phyloP scores from a whole-genome alignment of 1,140 invertebrate species.

The Bradysia coprophila region DNA sequence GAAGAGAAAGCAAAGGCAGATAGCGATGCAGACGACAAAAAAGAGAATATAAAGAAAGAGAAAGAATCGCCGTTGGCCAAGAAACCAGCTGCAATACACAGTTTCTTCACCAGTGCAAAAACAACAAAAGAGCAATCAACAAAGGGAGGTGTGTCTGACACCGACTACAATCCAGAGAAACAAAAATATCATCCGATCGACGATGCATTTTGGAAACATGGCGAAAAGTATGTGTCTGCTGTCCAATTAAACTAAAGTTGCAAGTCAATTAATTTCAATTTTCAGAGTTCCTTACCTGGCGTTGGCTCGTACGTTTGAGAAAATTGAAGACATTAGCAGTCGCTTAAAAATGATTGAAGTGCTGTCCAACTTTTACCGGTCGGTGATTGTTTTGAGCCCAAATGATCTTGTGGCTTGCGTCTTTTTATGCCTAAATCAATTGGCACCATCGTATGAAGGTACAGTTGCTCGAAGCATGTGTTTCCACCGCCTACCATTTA shows the following conservation, averaged over 20 bases:
- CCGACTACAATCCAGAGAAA: constrained; percentile 57
- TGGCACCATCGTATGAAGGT: constrained; percentile 87
- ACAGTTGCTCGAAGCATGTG: too few species aligned
- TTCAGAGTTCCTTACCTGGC: constrained; percentile 81
- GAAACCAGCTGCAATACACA: neutral
- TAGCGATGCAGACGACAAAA: neutral
- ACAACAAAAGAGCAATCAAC: neutral
- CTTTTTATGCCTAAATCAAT: constrained; percentile 88
- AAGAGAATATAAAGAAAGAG: neutral
- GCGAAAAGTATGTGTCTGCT: constrained; percentile 39
- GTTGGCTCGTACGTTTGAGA: constrained; percentile 73
- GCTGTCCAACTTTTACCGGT: constrained; percentile 84
- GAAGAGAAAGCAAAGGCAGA: neutral
- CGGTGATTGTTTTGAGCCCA: constrained; percentile 73
- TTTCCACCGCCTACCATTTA: too few species aligned
- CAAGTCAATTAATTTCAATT: constrained; percentile 3
- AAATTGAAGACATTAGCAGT: constrained; percentile 76
- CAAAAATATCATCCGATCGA: constrained; percentile 76
- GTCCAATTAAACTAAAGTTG: neutral
- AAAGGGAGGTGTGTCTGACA: constrained; percentile 10
- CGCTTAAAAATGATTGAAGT: constrained; percentile 91
- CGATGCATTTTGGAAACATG: constrained; percentile 69
- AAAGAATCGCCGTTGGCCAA: neutral
- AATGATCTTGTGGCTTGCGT: constrained; percentile 78
- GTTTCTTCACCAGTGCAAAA: neutral